phyloP scores from a whole-genome alignment of 2,113 vertebrate species.

The Suncus etruscus region DNA sequence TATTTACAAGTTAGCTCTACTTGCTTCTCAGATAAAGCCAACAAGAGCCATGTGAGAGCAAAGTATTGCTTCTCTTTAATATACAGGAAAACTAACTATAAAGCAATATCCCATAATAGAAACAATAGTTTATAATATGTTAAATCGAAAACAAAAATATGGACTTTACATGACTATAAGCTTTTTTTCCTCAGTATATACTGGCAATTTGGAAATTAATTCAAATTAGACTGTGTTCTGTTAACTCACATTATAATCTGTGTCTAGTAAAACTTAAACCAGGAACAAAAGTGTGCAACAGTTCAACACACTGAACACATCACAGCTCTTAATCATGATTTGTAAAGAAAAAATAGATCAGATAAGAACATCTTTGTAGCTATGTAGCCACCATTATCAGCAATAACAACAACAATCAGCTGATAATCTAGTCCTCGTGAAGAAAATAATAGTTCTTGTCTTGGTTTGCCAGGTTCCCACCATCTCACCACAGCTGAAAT shows the following conservation, averaged over 20 bases:
- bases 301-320: not conserved
- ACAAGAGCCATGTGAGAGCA: not conserved
- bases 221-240: not conserved
- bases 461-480: not conserved
- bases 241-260: not conserved
- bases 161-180: not conserved
- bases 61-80: not conserved
- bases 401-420: not conserved
- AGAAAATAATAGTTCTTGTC: not conserved
- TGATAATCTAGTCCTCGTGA: not conserved
- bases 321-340: not conserved
- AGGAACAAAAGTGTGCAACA: not conserved
- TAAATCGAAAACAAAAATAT: not conserved
- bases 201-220: not conserved
- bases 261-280: not conserved
- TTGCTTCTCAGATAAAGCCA: constrained; percentile 33
- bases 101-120: not conserved
- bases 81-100: not conserved
- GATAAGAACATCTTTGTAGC: not conserved
- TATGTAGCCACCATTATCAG: not conserved
- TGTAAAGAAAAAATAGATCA: not conserved
- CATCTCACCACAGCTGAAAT: not conserved
- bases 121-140: not conserved
- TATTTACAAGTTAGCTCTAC: not conserved
- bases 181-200: not conserved